Evolutionary conservation across 2,797 vertebrate genomes (phyloP).

Genomic region (Labroides dimidiatus): DNA sequence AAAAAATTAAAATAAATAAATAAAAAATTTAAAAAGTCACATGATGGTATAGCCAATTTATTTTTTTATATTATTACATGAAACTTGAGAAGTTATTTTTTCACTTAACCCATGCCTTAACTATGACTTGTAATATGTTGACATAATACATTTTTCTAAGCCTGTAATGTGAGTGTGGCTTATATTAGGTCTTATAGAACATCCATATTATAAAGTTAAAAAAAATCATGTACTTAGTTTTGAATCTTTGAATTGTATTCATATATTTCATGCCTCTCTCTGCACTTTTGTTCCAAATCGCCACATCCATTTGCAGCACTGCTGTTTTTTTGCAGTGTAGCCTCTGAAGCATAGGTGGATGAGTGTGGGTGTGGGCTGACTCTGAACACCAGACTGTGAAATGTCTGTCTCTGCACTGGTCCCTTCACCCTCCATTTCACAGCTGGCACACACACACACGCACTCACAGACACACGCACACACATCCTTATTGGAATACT

Average conservation of each 20-base stretch:
- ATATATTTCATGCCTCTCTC: slow-evolving; percentile 28
- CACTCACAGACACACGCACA: slow-evolving; percentile 3
- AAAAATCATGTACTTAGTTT: too few relatives aligned
- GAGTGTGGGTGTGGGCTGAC: slow-evolving; percentile 10
- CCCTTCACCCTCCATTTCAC: slow-evolving; percentile 67
- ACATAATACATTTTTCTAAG: too few relatives aligned
- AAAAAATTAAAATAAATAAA: too few relatives aligned
- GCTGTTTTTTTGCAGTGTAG: slow-evolving; percentile 45
- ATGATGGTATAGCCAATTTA: too few relatives aligned
- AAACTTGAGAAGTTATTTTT: too few relatives aligned
- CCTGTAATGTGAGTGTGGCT: too few relatives aligned
- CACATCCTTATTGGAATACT: slow-evolving; percentile 12
- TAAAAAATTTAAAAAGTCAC: too few relatives aligned
- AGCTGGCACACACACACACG: slow-evolving; percentile 15
- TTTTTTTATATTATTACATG: too few relatives aligned
- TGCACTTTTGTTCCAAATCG: slow-evolving; percentile 41
- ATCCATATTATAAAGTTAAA: too few relatives aligned
- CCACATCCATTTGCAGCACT: slow-evolving; percentile 19
- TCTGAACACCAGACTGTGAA: slow-evolving; percentile 74
- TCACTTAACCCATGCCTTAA: too few relatives aligned
- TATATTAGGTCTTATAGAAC: too few relatives aligned
- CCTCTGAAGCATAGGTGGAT: slow-evolving; percentile 32
- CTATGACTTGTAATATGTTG: too few relatives aligned
- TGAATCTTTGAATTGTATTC: neutral
- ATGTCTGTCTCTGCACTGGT: slow-evolving; percentile 63